Base-by-base conservation (phyloP, 2,888 invertebrate species). In the Micropterix aruncella region DNA sequence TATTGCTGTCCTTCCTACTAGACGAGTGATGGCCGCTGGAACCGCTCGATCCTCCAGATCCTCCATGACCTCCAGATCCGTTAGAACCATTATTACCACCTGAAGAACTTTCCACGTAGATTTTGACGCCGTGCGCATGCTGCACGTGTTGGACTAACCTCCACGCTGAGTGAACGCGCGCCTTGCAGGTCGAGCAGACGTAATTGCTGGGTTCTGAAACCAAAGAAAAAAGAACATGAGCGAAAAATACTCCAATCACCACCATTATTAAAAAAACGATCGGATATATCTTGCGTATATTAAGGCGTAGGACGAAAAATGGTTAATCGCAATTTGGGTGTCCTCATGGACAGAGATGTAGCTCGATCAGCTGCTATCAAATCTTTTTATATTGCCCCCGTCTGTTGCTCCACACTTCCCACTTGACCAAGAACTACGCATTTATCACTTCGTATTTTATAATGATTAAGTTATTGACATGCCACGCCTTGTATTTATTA, bases 131-230 rank as follows among this genome's bases (percentile, higher is more conserved):
- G 59, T 96, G 96, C 47, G 85, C 81, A 57, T 87, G 86, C 63
- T 96, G 95, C 18, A 89, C 94, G 63, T 96, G 96, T 61, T 95
- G 94, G 37, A 96, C 79, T 48, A 96, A 74, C 46, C 86, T 77
- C 96, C 96, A 96, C 4, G 96, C 94, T n/a, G 93, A 93, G 54
- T 83, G 83, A 54, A 90, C 80, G 42, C 88, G 81, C 50, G 88
- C 84, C 59, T 92, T 91, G 73, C 96, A 96, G 52, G 93, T 92
- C 40, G 86, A 88, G 60, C 95, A 96, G 52, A 91, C 85, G 64
- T 93, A 88, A 74, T 88, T 89, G 66, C 86, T 86, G 52, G 95
- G 95, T 70, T 95, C 95, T 92, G 83, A 49, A 58, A 56, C 60
- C 66, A 67, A 41, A 66, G 48, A 49, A 57, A 47, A 59, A 41